Base-by-base conservation (phyloP, 2,888 invertebrate species). In the Phlogophora meticulosa region DNA sequence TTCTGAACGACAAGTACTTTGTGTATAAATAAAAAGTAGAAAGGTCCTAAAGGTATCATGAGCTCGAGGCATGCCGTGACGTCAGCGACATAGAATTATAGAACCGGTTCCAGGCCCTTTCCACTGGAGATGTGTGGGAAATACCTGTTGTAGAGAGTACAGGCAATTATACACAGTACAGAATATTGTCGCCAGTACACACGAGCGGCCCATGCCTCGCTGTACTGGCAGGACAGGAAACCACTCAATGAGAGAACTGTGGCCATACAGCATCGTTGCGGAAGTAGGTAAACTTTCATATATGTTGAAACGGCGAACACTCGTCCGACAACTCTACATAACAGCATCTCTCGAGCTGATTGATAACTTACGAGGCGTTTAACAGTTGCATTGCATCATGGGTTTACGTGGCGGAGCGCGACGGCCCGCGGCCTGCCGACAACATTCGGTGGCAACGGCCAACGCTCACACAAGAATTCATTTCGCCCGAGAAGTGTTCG, bases 401-500 rank as follows among this genome's bases (percentile, higher is more conserved):
- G 75, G 78, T 77, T 76, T 85, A 83, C 84, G 85, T 84, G 85
- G 86, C 85, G 78, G 55, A 77, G 64, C 66, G 76, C 72, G 66
- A 71, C 74, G 77, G 38, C 38, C 34, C 43, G 36, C 52, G 55
- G 72, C 51, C 55, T 57, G 66, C 71, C 78, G 86, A 82, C 90
- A 87, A 87, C 78, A 89, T 87, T 90, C 92, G 91, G 91, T 93
- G 92, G 94, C 93, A 93, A 91, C 90, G 84, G 83, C 81, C 85
- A 84, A 67, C 76, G 90, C 85, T 91, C 91, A 92, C 88, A 85
- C 88, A 91, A 93, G 94, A 94, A 94, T 94, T 91, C 91, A 91
- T 92, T 93, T 93, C 90, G 93, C 87, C 86, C 88, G 89, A 92
- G 91, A 91, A 94, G 94, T 94, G 93, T 95, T 94, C 94, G 94